Base-by-base conservation (phyloP, 1,140 invertebrate genomes). In the Euura saliciscinereae region DNA sequence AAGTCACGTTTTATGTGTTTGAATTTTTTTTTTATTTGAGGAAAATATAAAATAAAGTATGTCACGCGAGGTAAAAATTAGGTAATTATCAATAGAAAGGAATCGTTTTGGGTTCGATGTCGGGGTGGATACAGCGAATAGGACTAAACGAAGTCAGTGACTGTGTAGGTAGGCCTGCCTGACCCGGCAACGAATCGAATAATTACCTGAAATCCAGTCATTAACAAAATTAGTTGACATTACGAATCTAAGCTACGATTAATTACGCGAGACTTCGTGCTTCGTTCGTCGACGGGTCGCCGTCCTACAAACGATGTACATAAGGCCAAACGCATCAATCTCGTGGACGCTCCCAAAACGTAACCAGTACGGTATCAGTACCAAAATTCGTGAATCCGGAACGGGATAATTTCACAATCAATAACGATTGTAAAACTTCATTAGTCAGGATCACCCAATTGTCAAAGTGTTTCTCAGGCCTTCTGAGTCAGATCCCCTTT, bases 141-240 rank as follows among this genome's bases (percentile, higher is more conserved):
- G 28, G 28, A 28, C 0, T 1, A 59, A 8, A 59, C 51, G 51
- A 59, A 59, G 51, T 8, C 10, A 11, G 28, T 28, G 28, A 28
- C 28, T 28, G 28, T 28, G 28, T 28, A 28, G 28, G 28, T 28
- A 28, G 28, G 28, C 28, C 28, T 28, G 28, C 28, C 28, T 28
- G 51, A 11, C 28, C 74, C 68, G 71, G 79, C 80, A 82, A 82
- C 80, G 80, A 82, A 82, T 80, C 77, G 78, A 79, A 28, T 28
- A 76, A 78, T 75, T 78, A 77, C 77, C 75, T 68, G 74, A 73
- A 76, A 76, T 74, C 72, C 74, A 74, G 77, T 79, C 78, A 79
- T 78, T 76, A 77, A 76, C 80, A 79, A 81, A 82, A 82, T 82
- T 82, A 82, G 80, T 74, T 76, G 79, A 75, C 78, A 82, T 82